Base-by-base conservation (phyloP, 2,888 invertebrate species). In the Cancer borealis region DNA sequence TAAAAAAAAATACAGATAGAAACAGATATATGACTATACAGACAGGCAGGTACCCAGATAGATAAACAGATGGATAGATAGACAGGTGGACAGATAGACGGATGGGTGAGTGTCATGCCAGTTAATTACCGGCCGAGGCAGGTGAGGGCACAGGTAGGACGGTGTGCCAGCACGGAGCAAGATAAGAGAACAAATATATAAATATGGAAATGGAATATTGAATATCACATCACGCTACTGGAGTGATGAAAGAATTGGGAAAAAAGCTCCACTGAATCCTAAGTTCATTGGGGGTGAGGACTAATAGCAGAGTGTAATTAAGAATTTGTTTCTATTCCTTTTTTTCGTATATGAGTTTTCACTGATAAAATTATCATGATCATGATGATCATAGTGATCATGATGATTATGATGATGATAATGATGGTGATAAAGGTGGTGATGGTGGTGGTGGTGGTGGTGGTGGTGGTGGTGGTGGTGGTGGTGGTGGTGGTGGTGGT, bases 151-250 rank as follows among this genome's bases (percentile, higher is more conserved):
- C 26, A 26, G 73, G 73, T 26, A 73, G 73, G 73, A 26, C 0
- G 26, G n/a, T n/a, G 73, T n/a, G 73, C 26, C 26, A 26, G 26
- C 73, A n/a, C 26, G 73, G 26, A 26, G 73, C 73, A 73, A 73
- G 73, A 73, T 73, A 73, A 73, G 73, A 73, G 73, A 73, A n/a
- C 73, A 73, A 73, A 73, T 73, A 73, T 73, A 73, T 73, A 73
- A 26, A 73, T 73, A 73, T 73, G 73, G 26, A 73, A 73, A 73
- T 73, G 73, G 73, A 73, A 73, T 73, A 73, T 73, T 73, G 73
- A 73, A 26, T 73, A 73, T 73, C 73, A 73, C 26, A 26, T 73
- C 73, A 26, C 73, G 73, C 73, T 73, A 26, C 26, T 26, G 73
- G 73, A 73, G 73, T 73, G 73, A 73, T 73, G 73, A 73, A 73